phyloP scores from a whole-genome alignment of 2,888 invertebrate species.

The Salpingus planirostris region DNA sequence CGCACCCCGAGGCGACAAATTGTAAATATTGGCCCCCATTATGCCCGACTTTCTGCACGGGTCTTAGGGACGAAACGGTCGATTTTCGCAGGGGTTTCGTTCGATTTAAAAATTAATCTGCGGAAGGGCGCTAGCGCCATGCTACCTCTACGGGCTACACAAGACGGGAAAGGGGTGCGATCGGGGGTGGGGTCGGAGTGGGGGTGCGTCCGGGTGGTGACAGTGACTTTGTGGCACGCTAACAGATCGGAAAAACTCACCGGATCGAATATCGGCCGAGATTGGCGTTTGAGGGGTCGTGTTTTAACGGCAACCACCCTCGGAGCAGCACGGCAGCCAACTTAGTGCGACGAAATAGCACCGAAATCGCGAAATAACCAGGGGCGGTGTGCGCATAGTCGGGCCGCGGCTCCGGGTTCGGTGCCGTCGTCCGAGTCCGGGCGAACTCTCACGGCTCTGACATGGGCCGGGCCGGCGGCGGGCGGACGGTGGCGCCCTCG shows the following conservation, averaged over 20 bases:
- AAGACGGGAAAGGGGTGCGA: neutral
- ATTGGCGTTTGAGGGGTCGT: slow-evolving; percentile 24
- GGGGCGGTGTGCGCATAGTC: slow-evolving; percentile 35
- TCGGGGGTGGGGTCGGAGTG: neutral
- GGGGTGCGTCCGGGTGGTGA: neutral
- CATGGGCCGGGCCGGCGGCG: slow-evolving; percentile 1
- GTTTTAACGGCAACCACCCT: slow-evolving; percentile 40
- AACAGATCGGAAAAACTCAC: slow-evolving; percentile 21
- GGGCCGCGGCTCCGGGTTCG: slow-evolving; percentile 20
- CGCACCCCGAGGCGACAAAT: slow-evolving; percentile 19
- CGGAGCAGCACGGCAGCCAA: slow-evolving; percentile 42
- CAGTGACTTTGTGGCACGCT: neutral
- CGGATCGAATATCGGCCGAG: slow-evolving; percentile 26
- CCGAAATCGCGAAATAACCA: slow-evolving; percentile 39
- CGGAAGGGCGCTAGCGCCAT: too few relatives aligned
- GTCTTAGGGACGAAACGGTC: slow-evolving; percentile 2
- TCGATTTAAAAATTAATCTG: too few relatives aligned
- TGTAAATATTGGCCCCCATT: slow-evolving; percentile 18
- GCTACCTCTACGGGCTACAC: too few relatives aligned
- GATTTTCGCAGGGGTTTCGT: too few relatives aligned
- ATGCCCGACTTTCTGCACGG: neutral
- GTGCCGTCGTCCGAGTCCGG: neutral
- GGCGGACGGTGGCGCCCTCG: slow-evolving; percentile 28
- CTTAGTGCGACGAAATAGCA: slow-evolving; percentile 41
- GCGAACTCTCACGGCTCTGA: neutral